phyloP scores from a whole-genome alignment of 2,797 vertebrate species.

The Manis crassicaudata region DNA sequence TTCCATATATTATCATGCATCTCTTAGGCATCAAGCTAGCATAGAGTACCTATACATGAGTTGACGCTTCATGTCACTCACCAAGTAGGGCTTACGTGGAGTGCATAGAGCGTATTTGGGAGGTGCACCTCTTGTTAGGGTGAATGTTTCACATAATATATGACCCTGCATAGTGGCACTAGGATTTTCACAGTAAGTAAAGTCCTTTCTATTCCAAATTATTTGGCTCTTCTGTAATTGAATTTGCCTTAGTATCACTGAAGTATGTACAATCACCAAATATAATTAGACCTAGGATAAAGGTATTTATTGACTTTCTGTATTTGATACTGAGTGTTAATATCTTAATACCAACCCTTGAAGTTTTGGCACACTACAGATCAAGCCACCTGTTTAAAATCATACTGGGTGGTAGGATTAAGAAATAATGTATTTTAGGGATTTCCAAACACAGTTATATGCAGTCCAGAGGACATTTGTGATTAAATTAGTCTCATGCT shows the following conservation, averaged over 20 bases:
- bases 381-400: slow-evolving; percentile 44
- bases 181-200: not conserved
- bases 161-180: not conserved
- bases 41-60: not conserved
- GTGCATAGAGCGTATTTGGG: not conserved
- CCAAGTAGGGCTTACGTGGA: not conserved
- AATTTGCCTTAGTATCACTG: slow-evolving; percentile 39
- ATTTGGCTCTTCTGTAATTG: not conserved
- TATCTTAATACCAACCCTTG: slow-evolving; percentile 13
- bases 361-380: not conserved
- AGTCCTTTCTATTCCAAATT: not conserved
- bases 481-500: not conserved
- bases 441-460: not conserved
- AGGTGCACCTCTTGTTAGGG: not conserved
- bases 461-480: not conserved
- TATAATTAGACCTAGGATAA: not conserved
- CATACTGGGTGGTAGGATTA: not conserved
- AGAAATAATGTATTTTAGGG: not conserved
- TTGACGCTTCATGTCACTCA: not conserved
- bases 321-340: slow-evolving; percentile 50
- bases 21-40: slow-evolving; percentile 47
- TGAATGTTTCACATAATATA: not conserved
- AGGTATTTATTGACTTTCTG: not conserved
- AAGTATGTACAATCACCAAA: slow-evolving; percentile 20
- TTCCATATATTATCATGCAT: slow-evolving; percentile 40